A percentile compares a stretch with the other conserved stretches of the same genome.
These are phyloP conservation scores for Agonopterix arenella DNA, from an alignment of 2,888 invertebrate genomes.

Conservation along the genomic window DNA sequence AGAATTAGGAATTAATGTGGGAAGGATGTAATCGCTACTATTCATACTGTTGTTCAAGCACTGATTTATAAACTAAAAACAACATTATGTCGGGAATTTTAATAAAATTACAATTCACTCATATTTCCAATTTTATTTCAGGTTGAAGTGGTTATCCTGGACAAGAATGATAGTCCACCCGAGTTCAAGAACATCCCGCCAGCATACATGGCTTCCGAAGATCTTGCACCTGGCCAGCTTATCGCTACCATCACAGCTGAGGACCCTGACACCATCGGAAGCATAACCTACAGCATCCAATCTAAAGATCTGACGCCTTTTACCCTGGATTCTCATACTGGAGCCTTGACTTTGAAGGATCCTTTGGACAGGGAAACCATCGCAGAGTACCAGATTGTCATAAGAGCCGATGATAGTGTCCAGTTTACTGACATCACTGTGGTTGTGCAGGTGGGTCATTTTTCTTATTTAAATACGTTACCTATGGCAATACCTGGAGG, in stretches of 20 bases:
- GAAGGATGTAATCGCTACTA: neutral
- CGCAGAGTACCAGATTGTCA: conserved; percentile 85
- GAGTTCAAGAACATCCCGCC: conserved; percentile 86
- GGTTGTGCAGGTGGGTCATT: conserved; percentile 82
- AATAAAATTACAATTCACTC: no score
- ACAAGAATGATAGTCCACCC: conserved; percentile 97
- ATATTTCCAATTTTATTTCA: conserved; percentile 61
- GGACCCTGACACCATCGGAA: conserved; percentile 91
- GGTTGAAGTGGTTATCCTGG: conserved; percentile 90
- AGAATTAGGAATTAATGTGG: no score
- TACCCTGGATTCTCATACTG: conserved; percentile 82
- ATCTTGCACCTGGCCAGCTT: conserved; percentile 87
- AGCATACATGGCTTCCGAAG: conserved; percentile 88
- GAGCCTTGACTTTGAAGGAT: conserved; percentile 84
- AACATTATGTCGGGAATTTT: no score
- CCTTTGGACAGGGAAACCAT: conserved; percentile 90
- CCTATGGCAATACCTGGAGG: no score
- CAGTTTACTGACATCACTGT: conserved; percentile 89
- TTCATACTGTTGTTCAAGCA: no score
- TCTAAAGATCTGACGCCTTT: conserved; percentile 82
- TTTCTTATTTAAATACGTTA: no score
- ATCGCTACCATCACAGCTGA: conserved; percentile 87
- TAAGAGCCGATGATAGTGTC: conserved; percentile 92
- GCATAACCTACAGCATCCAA: conserved; percentile 84
- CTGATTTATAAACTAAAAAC: no score